phyloP scores from a whole-genome alignment of 2,888 invertebrate genomes.

The Synergus laeviventris region DNA sequence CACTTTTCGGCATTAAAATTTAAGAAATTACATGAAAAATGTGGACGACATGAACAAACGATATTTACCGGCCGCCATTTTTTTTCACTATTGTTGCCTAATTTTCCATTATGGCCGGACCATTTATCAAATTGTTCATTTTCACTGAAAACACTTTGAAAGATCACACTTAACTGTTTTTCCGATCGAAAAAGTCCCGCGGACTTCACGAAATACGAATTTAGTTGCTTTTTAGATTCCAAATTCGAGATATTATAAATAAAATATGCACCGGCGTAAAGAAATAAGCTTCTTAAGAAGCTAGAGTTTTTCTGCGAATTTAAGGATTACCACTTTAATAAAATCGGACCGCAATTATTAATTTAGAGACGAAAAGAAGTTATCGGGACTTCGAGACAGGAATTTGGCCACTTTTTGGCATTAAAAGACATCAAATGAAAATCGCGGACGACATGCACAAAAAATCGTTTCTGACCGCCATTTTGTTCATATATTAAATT shows the following conservation, averaged over 20 bases:
- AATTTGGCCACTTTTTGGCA: neutral
- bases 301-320: neutral
- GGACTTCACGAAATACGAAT: neutral
- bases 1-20: neutral
- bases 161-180: neutral
- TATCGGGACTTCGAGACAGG: neutral
- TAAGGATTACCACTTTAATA: neutral
- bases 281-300: neutral
- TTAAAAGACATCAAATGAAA: neutral
- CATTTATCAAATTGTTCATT: neutral
- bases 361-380: neutral
- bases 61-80: too few relatives aligned
- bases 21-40: neutral
- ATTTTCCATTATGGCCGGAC: too few relatives aligned
- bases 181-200: neutral
- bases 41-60: neutral
- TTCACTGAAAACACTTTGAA: neutral
- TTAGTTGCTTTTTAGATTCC: neutral
- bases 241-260: neutral
- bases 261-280: neutral
- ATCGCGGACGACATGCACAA: neutral
- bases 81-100: too few relatives aligned
- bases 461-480: neutral
- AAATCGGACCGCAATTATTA: neutral
- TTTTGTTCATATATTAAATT: neutral